Evolutionary conservation across 2,888 invertebrate genomes (phyloP).

Genomic region (Pteria penguin): DNA sequence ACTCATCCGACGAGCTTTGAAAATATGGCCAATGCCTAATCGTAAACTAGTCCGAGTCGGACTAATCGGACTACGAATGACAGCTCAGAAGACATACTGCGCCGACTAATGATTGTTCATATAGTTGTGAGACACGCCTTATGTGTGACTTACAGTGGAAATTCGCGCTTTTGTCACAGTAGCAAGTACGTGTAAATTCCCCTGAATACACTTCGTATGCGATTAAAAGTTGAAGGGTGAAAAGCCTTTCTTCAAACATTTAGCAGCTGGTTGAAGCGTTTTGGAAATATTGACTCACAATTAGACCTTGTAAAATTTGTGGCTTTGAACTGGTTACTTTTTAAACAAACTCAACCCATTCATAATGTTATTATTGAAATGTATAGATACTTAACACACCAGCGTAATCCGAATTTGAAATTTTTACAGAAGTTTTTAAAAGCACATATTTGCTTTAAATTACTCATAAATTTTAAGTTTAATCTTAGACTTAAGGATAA

Average conservation of each 20-base stretch:
- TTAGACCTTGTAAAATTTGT: neutral
- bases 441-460: neutral
- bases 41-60: too few relatives aligned
- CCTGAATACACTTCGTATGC: neutral
- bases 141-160: too few relatives aligned
- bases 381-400: neutral
- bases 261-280: neutral
- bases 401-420: neutral
- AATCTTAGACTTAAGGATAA: neutral
- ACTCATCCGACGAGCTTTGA: too few relatives aligned
- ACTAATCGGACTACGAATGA: too few relatives aligned
- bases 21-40: too few relatives aligned
- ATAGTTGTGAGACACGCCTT: too few relatives aligned
- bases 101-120: too few relatives aligned
- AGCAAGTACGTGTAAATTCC: neutral
- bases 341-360: neutral
- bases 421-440: neutral
- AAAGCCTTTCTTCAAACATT: neutral
- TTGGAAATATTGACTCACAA: neutral
- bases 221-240: neutral
- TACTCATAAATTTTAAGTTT: neutral
- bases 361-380: neutral
- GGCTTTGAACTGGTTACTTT: neutral
- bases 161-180: too few relatives aligned
- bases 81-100: too few relatives aligned